Base-by-base conservation (phyloP, 2,888 invertebrate species). In the Crepidodera aurea region DNA sequence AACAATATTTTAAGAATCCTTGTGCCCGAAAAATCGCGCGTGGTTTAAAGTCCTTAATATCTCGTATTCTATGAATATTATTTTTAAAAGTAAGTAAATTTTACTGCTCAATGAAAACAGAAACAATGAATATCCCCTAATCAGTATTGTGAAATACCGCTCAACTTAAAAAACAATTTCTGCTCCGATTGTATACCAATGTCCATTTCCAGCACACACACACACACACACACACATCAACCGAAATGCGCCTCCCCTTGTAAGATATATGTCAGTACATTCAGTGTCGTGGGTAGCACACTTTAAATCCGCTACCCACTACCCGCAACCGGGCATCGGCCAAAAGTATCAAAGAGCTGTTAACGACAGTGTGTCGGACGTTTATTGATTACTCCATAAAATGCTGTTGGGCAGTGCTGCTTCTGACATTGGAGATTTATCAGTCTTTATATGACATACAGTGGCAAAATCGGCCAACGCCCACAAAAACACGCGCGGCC, bases 301-400 rank as follows among this genome's bases (percentile, higher is more conserved):
- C 10, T 32, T 4, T 37, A 37, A 12, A 37, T 4, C 37, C 37
- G 29, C 8, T 29, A 29, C 29, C 8, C 8, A 10, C 10, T 6
- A 16, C 42, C 3, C 18, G 42, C 4, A 19, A 10, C 2, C 44
- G 29, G 48, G 15, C 29, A 29, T 8, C n/a, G 29, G 19, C 29
- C 46, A 29, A 51, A 59, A 53, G 58, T 53, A 58, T 57, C 53
- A 57, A 62, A 62, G 62, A 64, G 68, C 71, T 78, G 79, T 71
- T 71, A 69, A 71, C 76, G 79, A 79, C 79, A 79, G 72, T 78
- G 78, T 79, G 78, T 77, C 79, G 78, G 79, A 80, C 79, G 76
- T 78, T 74, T 80, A 80, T 80, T 80, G 79, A 80, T 80, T 78
- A 78, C 76, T 71, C 75, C 75, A 72, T 79, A 79, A 78, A 79